Percentiles rank a stretch among this genome's conserved stretches.
These are phyloP conservation scores for Philaethria dido DNA, from an alignment of 2,888 invertebrate genomes.

Conservation along the genomic window DNA sequence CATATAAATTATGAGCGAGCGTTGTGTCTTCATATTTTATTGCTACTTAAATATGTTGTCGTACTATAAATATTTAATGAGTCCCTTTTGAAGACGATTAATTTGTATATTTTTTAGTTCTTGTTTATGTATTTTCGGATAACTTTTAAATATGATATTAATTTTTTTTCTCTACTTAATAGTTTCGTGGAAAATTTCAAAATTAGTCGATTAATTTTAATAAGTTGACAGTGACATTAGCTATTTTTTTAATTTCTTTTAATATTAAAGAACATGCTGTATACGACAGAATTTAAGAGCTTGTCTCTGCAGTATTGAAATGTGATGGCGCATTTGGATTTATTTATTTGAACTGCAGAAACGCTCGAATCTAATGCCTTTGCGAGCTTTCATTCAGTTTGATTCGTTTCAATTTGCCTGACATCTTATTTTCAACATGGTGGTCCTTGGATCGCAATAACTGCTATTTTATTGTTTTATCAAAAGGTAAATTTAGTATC, in stretches of 20 bases:
- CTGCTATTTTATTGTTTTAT: constrained; percentile 34
- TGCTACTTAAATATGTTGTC: constrained; percentile 34
- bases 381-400: constrained; percentile 66
- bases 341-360: constrained; percentile 71
- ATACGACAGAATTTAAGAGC: constrained; percentile 28
- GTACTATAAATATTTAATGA: constrained; percentile 38
- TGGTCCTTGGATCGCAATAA: constrained; percentile 61
- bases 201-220: constrained; percentile 27
- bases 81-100: constrained; percentile 36
- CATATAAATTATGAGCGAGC: constrained; percentile 11
- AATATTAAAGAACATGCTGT: constrained; percentile 20
- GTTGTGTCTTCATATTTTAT: constrained; percentile 32
- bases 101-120: constrained; percentile 33
- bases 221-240: not conserved
- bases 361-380: constrained; percentile 73
- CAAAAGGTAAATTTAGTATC: not conserved
- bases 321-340: constrained; percentile 61
- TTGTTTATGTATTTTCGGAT: constrained; percentile 36
- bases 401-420: constrained; percentile 76
- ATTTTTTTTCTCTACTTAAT: constrained; percentile 38
- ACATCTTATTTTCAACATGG: constrained; percentile 78
- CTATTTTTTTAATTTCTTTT: not conserved
- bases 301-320: constrained; percentile 58
- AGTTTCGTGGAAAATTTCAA: constrained; percentile 32
- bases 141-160: constrained; percentile 38